Evolutionary conservation across 2,113 vertebrate species (phyloP), one percentile per base, ranked within the genome.

Genomic region (Oreocharis arfaki): DNA sequence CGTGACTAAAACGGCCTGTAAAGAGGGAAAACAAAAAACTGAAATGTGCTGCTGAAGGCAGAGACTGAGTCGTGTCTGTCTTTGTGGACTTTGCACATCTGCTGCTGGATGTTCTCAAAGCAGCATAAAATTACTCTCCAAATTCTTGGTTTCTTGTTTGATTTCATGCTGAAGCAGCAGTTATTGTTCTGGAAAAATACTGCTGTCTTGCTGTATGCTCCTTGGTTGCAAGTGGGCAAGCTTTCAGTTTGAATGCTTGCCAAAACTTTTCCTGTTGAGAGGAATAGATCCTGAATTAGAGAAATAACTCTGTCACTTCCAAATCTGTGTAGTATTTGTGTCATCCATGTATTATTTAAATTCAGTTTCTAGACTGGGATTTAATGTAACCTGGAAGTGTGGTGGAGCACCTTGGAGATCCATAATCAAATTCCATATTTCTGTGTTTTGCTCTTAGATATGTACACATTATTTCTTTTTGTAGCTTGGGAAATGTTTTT

Each of bases 1-100:
- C 0, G 1, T 88, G 79, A 92, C 71, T 77, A 5, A 61, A 70
- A 37, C 1, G 10, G 7, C 0, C 0, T 42, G 24, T 26, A 18
- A 56, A 68, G 37, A 67, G 53, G 24, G 16, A 52, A 76, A 42
- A 71, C n/a, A 57, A 70, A 82, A 50, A 33, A 5, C 4, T 5
- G 17, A 42, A 37, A 13, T 1, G 1, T 69, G 59, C 46, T 9
- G 14, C 75, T 76, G 44, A 52, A 60, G 37, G 57, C 53, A 76
- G 67, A 47, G 42, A 12, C 18, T 23, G 65, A 87, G 9, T 59
- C 2, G 1, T 71, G 47, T 13, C 9, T 55, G 10, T 24, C 17
- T 30, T 84, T 64, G 21, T 77, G 39, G 16, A 21, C 59, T 23
- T 23, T 39, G 44, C 0, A 0, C 44, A 6, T 59, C 87, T 85